Evolutionary conservation across 2,113 vertebrate genomes (phyloP), one percentile per base, ranked within the genome.

Genomic region (Ochotona curzoniae): DNA sequence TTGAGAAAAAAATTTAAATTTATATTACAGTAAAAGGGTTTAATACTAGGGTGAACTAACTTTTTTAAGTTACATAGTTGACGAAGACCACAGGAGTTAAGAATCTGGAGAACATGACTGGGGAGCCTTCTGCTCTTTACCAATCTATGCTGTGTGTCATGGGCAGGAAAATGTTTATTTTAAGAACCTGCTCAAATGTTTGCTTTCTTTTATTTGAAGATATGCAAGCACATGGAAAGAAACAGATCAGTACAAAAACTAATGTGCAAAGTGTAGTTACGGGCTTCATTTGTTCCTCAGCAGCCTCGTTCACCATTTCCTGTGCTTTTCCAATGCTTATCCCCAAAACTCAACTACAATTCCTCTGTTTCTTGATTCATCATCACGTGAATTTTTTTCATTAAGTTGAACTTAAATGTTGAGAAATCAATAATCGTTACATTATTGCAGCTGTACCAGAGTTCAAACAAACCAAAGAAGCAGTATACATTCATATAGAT

Each of bases 321-420:
- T 63, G 18, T 83, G 63, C 61, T 47, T 18, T 57, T 57, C 49
- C 26, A 76, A 30, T 69, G 79, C 76, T 63, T 28, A 51, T 18
- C 35, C 14, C 2, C 13, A 44, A n/a, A 44, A 57, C 54, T 57
- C 5, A 57, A 57, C 14, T 57, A 57, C 18, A 14, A 15, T 57
- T 15, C 14, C 70, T 89, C 2, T 75, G 38, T 44, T 57, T 83
- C 61, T 75, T 75, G 17, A 75, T 82, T 75, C 57, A 28, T 61
- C 60, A 87, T 8, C 30, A 49, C 28, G 8, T 28, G 15, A 44
- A 44, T 30, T 83, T 83, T 76, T 54, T 70, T 57, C 25, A 60
- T 12, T 67, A 75, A 88, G 20, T 66, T 82, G 32, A 66, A 14
- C 57, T 93, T 93, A 87, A 88, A 83, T 61, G 63, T 67, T 61